These are phyloP conservation scores for Valencia hispanica DNA, from an alignment of 2,797 vertebrate genomes.

Conservation along the genomic window DNA sequence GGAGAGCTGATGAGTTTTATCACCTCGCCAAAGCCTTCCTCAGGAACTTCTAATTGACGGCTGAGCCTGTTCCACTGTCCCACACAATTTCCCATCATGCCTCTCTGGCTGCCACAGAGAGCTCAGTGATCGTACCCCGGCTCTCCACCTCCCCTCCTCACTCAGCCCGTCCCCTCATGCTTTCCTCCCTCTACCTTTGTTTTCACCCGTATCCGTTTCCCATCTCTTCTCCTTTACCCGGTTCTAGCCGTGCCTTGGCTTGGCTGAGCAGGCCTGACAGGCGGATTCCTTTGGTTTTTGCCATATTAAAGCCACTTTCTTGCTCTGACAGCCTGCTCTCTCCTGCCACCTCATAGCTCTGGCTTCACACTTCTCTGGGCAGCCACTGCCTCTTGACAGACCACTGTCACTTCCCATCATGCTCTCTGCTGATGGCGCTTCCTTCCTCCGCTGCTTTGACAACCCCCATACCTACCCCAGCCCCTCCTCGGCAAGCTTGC, in stretches of 20 bases:
- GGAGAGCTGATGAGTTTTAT: slow-evolving; percentile 78
- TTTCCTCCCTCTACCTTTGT: slow-evolving; percentile 61
- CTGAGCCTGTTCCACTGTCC: slow-evolving; percentile 74
- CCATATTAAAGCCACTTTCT: slow-evolving; percentile 99
- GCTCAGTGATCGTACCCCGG: slow-evolving; percentile 61
- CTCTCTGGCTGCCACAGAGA: slow-evolving; percentile 73
- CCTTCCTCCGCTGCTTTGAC: slow-evolving; percentile 85
- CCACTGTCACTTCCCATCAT: slow-evolving; percentile 99
- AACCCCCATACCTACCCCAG: slow-evolving; percentile 73
- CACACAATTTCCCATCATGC: slow-evolving; percentile 77
- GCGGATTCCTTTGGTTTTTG: slow-evolving; percentile 99
- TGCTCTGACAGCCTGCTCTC: slow-evolving; percentile 99
- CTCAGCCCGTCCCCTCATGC: slow-evolving; percentile 59
- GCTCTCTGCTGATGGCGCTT: slow-evolving; percentile 96
- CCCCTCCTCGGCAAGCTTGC: slow-evolving; percentile 86
- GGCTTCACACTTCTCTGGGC: slow-evolving; percentile 99
- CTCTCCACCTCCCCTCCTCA: slow-evolving; percentile 66
- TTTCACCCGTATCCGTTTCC: slow-evolving; percentile 65
- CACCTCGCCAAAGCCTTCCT: slow-evolving; percentile 69
- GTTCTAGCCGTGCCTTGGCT: slow-evolving; percentile 87
- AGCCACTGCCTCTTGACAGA: slow-evolving; percentile 99
- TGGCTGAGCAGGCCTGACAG: slow-evolving; percentile 99
- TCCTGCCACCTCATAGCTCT: slow-evolving; percentile 99
- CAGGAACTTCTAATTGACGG: slow-evolving; percentile 79
- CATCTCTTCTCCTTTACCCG: slow-evolving; percentile 80